Evolutionary conservation across 92 coral and sea anemone species (phyloP), one percentile per base, ranked within the genome.

Genomic region (Anthopleura xanthogrammica): DNA sequence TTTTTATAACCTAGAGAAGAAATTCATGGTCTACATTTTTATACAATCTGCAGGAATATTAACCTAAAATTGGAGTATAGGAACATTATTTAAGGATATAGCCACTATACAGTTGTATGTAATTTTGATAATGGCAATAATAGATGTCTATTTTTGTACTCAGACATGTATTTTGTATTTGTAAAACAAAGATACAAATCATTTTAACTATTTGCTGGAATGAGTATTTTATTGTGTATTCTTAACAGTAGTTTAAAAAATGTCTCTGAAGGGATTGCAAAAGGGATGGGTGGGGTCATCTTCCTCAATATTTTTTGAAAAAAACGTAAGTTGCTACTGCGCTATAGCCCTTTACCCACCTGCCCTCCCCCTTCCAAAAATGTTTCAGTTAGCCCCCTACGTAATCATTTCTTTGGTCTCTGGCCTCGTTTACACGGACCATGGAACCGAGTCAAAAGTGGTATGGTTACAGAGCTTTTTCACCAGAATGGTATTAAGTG

Each of bases 61-160:
- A 24, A 68, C 74, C 16, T 6, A 68, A 36, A 36, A 68, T 36
- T 23, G 41, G 74, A n/a, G 74, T 68, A 68, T 68, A 42, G 42
- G 1, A 68, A 23, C 16, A 23, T 23, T 68, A 68, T 68, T 68
- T 68, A 68, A 68, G 6, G 19, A 68, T 29, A 29, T 68, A 68
- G 74, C 41, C 58, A 54, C 14, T 36, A 68, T 36, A 68, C 42
- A 68, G 74, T 12, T 68, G 74, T 68, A 68, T 23, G 74, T 68
- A 68, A 68, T 68, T 68, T 68, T 68, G 74, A 68, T 68, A 36
- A 68, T 23, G 17, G 42, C 74, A 68, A 68, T 20, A 11, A 62
- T 23, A 62, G 70, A 62, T 68, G 74, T 68, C 29, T 68, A 68
- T 68, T 68, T 68, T 68, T 68, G 74, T 68, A 68, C 74, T 68